Percentiles rank a stretch among this genome's conserved stretches.
These are phyloP conservation scores for Monomorium pharaonis DNA, from an alignment of 1,140 invertebrate species.

Conservation along the genomic window DNA sequence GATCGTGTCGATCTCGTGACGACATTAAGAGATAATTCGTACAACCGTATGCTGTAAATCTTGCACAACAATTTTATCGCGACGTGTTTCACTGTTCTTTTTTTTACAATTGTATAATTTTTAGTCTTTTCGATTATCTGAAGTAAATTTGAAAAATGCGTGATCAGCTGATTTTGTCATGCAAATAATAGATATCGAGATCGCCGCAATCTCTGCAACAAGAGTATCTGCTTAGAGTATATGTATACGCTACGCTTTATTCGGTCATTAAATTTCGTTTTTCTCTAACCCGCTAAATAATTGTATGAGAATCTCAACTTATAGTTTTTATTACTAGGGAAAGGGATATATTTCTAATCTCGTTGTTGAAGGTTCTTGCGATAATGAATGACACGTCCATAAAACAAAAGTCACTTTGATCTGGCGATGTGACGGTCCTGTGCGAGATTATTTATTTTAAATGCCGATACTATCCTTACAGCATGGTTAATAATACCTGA, in stretches of 20 bases:
- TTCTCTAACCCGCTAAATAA: conserved; percentile 53
- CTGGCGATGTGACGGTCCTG: conserved; percentile 3
- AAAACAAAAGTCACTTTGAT: conserved; percentile 42
- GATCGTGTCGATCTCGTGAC: background rate
- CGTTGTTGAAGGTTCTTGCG: conserved; percentile 68
- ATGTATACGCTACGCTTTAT: conserved; percentile 61
- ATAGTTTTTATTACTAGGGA: conserved; percentile 62
- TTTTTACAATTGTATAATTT: conserved; percentile 7
- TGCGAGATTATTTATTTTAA: conserved; percentile 67
- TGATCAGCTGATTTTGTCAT: conserved; percentile 36
- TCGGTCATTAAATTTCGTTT: conserved; percentile 62
- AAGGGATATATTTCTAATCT: conserved; percentile 68
- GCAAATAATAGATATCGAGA: conserved; percentile 59
- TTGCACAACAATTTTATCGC: conserved; percentile 24
- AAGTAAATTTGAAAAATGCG: conserved; percentile 58
- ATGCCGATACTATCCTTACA: conserved; percentile 37
- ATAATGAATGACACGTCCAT: conserved; percentile 52
- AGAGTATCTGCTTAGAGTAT: conserved; percentile 70
- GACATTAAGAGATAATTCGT: conserved; percentile 26
- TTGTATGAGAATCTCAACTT: conserved; percentile 63
- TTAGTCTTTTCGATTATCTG: conserved; percentile 24
- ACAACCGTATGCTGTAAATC: conserved; percentile 45
- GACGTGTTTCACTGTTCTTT: conserved; percentile 25
- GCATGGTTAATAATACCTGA: conserved; percentile 19
- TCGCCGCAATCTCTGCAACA: conserved; percentile 62